Conservation (phyloP, 2,888 invertebrate species). For the Yponomeuta cagnagella region DNA sequence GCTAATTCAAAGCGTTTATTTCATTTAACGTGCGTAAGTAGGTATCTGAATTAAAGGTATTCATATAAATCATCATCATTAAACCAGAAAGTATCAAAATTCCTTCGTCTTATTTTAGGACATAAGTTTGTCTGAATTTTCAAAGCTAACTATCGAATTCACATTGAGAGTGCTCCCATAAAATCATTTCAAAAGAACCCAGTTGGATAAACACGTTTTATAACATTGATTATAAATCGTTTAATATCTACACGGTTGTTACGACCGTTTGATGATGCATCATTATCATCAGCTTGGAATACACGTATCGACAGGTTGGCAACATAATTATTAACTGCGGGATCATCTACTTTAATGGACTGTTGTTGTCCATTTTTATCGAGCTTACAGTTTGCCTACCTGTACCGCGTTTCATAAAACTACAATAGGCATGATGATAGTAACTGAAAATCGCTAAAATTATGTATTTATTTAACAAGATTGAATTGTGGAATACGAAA, state of each 20-base stretch:
- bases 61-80: too few relatives aligned
- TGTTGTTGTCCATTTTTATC: not conserved
- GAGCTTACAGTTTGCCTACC: not conserved
- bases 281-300: not conserved
- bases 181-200: too few relatives aligned
- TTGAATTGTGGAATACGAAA: too few relatives aligned
- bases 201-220: not conserved
- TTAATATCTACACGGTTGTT: not conserved
- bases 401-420: too few relatives aligned
- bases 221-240: not conserved
- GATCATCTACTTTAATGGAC: not conserved
- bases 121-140: not conserved
- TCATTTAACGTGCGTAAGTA: too few relatives aligned
- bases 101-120: too few relatives aligned
- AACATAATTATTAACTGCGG: not conserved
- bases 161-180: too few relatives aligned
- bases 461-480: too few relatives aligned
- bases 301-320: not conserved
- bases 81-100: too few relatives aligned
- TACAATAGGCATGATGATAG: too few relatives aligned
- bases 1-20: not conserved
- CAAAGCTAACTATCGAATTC: not conserved
- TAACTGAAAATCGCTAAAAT: too few relatives aligned
- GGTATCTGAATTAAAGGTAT: too few relatives aligned
- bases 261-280: slow-evolving; percentile 1